phyloP scores from a whole-genome alignment of 2,113 vertebrate species.

The Melanerpes aurifrons region DNA sequence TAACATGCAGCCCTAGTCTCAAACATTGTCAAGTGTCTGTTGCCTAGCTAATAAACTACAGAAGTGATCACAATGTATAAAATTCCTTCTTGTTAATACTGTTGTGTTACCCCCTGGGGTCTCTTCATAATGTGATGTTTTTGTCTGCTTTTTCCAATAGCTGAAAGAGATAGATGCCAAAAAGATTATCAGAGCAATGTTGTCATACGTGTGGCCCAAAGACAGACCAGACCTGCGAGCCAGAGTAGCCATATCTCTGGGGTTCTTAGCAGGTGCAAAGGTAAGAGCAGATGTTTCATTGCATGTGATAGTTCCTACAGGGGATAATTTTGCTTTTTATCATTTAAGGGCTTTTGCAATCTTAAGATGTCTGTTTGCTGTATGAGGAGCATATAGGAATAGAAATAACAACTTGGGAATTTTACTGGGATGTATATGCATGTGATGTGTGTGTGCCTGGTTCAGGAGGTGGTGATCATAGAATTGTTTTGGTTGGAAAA shows the following conservation, averaged over 20 bases:
- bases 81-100: neutral
- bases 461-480: neutral
- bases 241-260: slow-evolving; percentile 89
- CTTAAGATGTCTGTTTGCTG: neutral
- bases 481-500: neutral
- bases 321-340: neutral
- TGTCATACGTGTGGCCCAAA: slow-evolving; percentile 95
- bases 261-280: slow-evolving; percentile 91
- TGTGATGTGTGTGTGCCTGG: accelerated
- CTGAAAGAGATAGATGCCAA: slow-evolving; percentile 89
- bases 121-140: neutral
- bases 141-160: slow-evolving; percentile 70
- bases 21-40: neutral
- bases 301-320: neutral
- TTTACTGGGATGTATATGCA: accelerated
- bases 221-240: slow-evolving; percentile 93
- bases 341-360: neutral
- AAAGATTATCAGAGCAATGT: slow-evolving; percentile 91
- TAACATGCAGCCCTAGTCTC: neutral
- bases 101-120: neutral
- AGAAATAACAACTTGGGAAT: neutral
- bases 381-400: accelerated
- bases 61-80: neutral
- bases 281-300: slow-evolving; percentile 66
- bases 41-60: neutral